Base-by-base conservation (phyloP, 2,888 invertebrate genomes). In the Conistra vaccinii region DNA sequence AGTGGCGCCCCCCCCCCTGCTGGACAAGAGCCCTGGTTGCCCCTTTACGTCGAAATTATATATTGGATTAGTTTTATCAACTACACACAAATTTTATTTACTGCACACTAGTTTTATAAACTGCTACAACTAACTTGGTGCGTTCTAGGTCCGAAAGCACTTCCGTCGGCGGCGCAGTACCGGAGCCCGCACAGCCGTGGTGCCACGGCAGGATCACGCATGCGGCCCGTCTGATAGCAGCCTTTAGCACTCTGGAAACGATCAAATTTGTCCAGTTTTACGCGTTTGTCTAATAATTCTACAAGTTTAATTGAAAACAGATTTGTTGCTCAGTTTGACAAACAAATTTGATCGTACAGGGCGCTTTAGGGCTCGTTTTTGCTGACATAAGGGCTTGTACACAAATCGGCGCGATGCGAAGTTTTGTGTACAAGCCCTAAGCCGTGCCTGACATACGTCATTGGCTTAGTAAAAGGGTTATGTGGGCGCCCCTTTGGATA, bases 191-290 rank as follows among this genome's bases (percentile, higher is more conserved):
- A 20, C 62, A 35, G 12, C 2, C 20, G 35, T 0, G 12, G 57
- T 57, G 4, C 20, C 3, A 0, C 0, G 67, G 67, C 20, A 67
- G 32, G 12, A 67, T 12, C 20, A 4, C 1, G 53, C 66, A 67
- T 0, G n/a, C 20, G 4, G n/a, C 5, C 1, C 35, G n/a, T n/a
- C 6, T 55, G 20, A 67, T 0, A 1, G 66, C 35, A 10, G 17
- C 35, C 57, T 23, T 23, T 23, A 68, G 67, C 23, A 14, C 26
- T 14, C 60, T 58, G 67, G 14, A 26, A 58, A 68, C 58, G 67
- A 68, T 68, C 67, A 58, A 9, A 68, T 58, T 58, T 58, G 39
- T 68, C 60, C 14, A 68, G 1, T 3, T 61, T 26, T 68, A 67
- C 20, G 20, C 12, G 2, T 23, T 55, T 26, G 58, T 20, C 26